Conservation (phyloP, 2,888 invertebrate species). For the Exephanes ischioxanthus region DNA sequence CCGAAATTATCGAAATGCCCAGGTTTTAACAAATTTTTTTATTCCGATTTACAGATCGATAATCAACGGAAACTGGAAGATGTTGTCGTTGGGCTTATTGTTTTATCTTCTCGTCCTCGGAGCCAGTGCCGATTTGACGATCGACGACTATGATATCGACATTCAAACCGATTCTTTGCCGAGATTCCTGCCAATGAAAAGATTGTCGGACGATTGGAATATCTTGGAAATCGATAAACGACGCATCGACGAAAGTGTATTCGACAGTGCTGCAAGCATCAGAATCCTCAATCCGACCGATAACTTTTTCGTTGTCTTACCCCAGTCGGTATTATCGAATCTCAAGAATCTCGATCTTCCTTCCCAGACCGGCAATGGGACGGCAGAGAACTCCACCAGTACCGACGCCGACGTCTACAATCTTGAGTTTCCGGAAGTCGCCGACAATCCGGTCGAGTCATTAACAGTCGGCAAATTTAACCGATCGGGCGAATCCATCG, state of each 20-base stretch:
- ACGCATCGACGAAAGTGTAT: constrained; percentile 64
- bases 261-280: background rate
- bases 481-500: no score
- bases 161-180: constrained; percentile 65
- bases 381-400: background rate
- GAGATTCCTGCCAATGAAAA: constrained; percentile 39
- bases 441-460: background rate
- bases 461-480: no score
- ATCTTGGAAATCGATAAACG: constrained; percentile 66
- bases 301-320: background rate
- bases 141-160: constrained; percentile 55
- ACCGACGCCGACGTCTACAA: background rate
- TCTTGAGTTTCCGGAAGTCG: background rate
- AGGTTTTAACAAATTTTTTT: background rate
- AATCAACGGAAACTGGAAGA: background rate
- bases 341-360: background rate
- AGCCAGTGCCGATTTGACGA: background rate
- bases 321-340: background rate
- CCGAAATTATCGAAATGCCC: background rate
- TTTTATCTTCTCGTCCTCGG: background rate
- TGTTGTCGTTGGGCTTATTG: background rate
- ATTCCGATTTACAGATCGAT: background rate
- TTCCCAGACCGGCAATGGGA: background rate
- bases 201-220: constrained; percentile 52
- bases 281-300: background rate